These are phyloP conservation scores for Schizothorax lantsangensis DNA, from an alignment of 2,797 vertebrate species.

Conservation along the genomic window DNA sequence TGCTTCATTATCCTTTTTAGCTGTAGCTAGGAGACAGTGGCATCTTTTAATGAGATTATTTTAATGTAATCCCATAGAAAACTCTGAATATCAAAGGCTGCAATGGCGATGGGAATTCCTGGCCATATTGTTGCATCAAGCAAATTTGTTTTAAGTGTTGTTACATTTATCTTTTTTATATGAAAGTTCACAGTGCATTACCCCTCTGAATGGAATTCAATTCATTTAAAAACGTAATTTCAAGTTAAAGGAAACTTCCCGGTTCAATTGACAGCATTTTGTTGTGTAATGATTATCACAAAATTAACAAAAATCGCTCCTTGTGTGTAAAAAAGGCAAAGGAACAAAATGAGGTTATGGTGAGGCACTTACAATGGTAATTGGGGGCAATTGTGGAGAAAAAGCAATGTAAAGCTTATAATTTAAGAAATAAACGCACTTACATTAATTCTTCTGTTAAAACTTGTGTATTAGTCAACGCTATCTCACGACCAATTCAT, in stretches of 20 bases:
- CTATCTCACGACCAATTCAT: too few species aligned
- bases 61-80: conserved; percentile 28
- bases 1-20: conserved; percentile 28
- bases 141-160: neutral
- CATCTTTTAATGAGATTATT: conserved; percentile 28
- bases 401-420: neutral
- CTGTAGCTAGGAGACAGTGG: conserved; percentile 24
- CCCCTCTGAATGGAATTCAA: neutral
- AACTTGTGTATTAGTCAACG: neutral
- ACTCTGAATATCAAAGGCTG: neutral
- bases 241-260: neutral
- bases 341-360: neutral
- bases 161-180: neutral
- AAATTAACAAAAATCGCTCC: neutral
- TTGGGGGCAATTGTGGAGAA: neutral
- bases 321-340: neutral
- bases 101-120: neutral
- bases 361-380: too few species aligned
- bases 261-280: neutral
- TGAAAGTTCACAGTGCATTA: neutral
- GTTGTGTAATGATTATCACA: neutral
- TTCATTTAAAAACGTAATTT: neutral
- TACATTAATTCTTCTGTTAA: neutral
- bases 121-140: neutral
- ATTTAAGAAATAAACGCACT: neutral